Percentiles rank a stretch among this genome's conserved stretches.
phyloP scores from a whole-genome alignment of 1,140 invertebrate species.

The Drosophila virilis region DNA sequence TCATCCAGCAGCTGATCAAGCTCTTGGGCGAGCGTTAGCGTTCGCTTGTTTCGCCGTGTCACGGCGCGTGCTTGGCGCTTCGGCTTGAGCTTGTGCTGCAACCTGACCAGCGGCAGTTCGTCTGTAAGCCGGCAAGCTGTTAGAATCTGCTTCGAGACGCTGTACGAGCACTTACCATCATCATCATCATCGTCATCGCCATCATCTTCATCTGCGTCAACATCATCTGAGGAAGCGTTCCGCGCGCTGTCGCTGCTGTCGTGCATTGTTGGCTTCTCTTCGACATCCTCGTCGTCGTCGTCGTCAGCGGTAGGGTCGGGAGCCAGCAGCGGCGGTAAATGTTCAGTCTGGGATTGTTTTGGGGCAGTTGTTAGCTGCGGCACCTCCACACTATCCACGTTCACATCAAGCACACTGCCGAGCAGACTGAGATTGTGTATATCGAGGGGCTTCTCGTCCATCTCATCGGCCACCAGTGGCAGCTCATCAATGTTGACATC shows the following conservation, averaged over 20 bases:
- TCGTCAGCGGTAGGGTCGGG: background rate
- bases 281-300: background rate
- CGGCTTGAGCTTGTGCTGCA: conserved; percentile 54
- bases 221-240: conserved; percentile 18
- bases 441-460: conserved; percentile 71
- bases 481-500: conserved; percentile 67
- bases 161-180: background rate
- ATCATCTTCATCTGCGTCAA: conserved; percentile 19
- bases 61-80: conserved; percentile 36
- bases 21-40: conserved; percentile 33
- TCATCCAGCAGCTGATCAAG: conserved; percentile 53
- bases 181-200: background rate
- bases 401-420: conserved; percentile 66
- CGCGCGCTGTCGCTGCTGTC: conserved; percentile 3
- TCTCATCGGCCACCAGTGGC: conserved; percentile 49
- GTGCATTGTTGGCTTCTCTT: conserved; percentile 22
- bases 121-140: conserved; percentile 26
- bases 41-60: conserved; percentile 24
- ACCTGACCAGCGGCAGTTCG: conserved; percentile 58
- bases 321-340: background rate
- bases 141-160: no score
- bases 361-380: conserved; percentile 4
- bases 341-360: conserved; percentile 3
- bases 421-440: conserved; percentile 70
- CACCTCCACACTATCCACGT: conserved; percentile 69